Base-by-base conservation (phyloP, 2,113 vertebrate genomes). In the Urocolius indicus region DNA sequence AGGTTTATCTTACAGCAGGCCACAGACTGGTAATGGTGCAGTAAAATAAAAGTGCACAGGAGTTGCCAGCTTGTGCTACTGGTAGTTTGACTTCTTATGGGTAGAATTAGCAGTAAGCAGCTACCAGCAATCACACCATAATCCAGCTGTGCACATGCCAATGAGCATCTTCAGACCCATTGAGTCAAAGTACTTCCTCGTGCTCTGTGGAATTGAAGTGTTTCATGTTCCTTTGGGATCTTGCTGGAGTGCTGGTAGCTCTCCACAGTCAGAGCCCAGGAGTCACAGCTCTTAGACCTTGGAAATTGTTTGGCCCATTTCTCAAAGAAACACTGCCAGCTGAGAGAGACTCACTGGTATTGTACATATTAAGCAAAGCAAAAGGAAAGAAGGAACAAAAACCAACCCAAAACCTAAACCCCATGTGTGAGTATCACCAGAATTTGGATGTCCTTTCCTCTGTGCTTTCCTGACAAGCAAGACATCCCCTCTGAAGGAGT, bases 1-100 rank as follows among this genome's bases (percentile, higher is more conserved):
- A 41, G 57, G 13, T 59, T 52, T 63, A 22, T 54, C 16, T 55
- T 41, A 45, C 1, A 0, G 23, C 23, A 41, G 46, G 46, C 9
- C 29, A 29, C 0, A 0, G 13, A 18, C 20, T 0, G 3, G 24
- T 29, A 63, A 22, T 7, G 49, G 22, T 38, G 34, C 6, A 8
- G 13, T 24, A 54, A 84, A 24, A n/a, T 17, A 2, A 20, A 27
- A 86, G 46, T 11, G 9, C 4, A 17, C 20, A 21, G 3, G 3
- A 58, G 51, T 68, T 51, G 15, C 46, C 55, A 41, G 5, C 59
- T 76, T 57, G 52, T 46, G 13, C 34, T 32, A 13, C 2, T 73
- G 79, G 11, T 61, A 76, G 7, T 62, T 52, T 82, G 72, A 27
- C 16, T 80, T 77, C 49, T 77, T 55, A 38, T 0, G 8, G 21